Base-by-base conservation (phyloP, 2,113 vertebrate species). In the Leptocoma aspasia region DNA sequence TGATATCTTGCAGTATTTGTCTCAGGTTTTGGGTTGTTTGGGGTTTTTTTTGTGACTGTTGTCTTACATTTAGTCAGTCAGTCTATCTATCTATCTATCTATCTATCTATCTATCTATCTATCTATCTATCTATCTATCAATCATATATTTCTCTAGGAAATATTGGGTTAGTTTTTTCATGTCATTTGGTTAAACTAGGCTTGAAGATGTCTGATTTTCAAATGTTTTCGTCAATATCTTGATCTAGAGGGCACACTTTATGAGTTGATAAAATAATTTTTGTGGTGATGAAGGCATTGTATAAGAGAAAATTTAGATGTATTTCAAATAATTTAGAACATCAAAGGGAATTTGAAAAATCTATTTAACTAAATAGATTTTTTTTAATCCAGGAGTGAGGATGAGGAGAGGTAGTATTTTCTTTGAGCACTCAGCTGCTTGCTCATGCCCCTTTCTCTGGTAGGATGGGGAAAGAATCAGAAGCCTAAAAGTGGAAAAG, bases 361-460 rank as follows among this genome's bases (percentile, higher is more conserved):
- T 9, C 2, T 59, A 11, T 28, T 49, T 44, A 3, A 57, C 47
- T n/a, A n/a, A 63, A 35, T 37, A n/a, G 14, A 13, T 8, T 53
- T 59, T 11, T 60, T 15, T 11, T 13, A 11, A 14, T 41, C n/a
- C 31, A 50, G 26, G 3, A 21, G 10, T 9, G 18, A 79, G 7
- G 6, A 26, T 49, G n/a, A 92, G 8, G 27, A 37, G 9, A 24
- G 39, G 5, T 3, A 66, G 5, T 13, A 2, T 8, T 64, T 15
- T n/a, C 20, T 30, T 83, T 44, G 41, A 47, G 27, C 26, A 68
- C 13, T 42, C 53, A 56, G 16, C 19, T 3, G 0, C 20, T 82
- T 5, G 1, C 19, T 56, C 47, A n/a, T 23, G 23, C 1, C 3
- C 6, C 0, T 2, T 80, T 33, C 23, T 5, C 4, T 33, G 7